These are phyloP conservation scores for Amblyjoppa fuscipennis DNA, from an alignment of 2,888 invertebrate species.

Conservation along the genomic window DNA sequence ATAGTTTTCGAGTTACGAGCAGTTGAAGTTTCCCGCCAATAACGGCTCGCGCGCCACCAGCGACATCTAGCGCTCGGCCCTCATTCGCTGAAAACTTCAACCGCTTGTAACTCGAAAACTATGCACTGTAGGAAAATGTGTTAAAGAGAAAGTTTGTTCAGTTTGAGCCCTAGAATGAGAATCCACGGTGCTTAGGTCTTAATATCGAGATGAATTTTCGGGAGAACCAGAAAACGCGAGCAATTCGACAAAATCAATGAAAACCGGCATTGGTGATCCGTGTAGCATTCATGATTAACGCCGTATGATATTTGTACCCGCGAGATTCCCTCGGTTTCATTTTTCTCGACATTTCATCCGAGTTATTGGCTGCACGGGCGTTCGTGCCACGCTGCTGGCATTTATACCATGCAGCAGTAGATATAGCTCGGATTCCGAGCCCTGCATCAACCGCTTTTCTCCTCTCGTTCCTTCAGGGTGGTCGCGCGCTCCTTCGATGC, in stretches of 20 bases:
- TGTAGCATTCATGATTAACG: conserved; percentile 2
- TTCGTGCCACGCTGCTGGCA: conserved; percentile 13
- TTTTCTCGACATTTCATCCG: conserved; percentile 36
- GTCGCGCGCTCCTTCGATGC: conserved; percentile 29
- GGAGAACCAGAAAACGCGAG: not conserved
- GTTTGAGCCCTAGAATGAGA: not conserved
- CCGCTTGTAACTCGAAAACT: not conserved
- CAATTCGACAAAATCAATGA: not conserved
- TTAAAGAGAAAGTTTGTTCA: not conserved
- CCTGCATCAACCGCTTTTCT: conserved; percentile 29
- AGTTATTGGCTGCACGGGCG: conserved; percentile 16
- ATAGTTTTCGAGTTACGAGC: not conserved
- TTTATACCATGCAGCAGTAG: not conserved
- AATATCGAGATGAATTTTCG: not conserved
- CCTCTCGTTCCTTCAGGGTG: conserved; percentile 36
- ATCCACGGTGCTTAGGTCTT: not conserved
- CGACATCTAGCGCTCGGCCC: not conserved
- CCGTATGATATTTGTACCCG: not conserved
- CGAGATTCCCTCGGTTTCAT: conserved; percentile 10
- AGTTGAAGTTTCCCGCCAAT: not conserved
- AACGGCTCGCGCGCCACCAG: not conserved
- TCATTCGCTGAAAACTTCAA: not conserved
- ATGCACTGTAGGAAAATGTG: not conserved
- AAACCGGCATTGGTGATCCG: not conserved
- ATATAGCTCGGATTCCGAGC: conserved; percentile 10